Evolutionary conservation across 2,113 vertebrate genomes (phyloP).

Genomic region (Camelus dromedarius): DNA sequence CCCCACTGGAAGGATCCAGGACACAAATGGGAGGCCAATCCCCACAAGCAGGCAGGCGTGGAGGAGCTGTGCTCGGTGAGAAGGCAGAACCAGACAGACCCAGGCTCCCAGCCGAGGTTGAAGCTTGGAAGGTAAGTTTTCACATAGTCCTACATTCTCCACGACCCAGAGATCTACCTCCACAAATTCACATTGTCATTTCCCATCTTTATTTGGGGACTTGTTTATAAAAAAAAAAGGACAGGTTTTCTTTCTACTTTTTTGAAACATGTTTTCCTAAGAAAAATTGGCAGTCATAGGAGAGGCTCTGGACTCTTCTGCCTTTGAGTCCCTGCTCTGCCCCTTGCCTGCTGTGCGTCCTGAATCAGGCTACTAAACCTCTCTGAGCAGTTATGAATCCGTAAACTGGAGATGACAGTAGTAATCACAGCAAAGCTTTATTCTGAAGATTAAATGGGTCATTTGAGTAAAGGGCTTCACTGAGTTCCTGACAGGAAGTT

Average conservation of each 20-base stretch:
- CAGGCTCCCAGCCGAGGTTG: background rate
- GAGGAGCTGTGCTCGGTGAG: accelerated
- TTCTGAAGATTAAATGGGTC: background rate
- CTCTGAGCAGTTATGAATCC: constrained; percentile 12
- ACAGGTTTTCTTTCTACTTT: background rate
- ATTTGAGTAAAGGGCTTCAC: background rate
- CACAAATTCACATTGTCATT: background rate
- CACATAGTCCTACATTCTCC: background rate
- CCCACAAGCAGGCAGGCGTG: background rate
- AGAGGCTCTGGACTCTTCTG: background rate
- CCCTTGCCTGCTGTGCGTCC: background rate
- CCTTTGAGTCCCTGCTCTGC: background rate
- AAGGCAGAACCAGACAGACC: background rate
- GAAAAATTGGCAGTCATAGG: background rate
- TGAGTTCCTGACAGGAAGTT: background rate
- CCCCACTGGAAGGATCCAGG: background rate
- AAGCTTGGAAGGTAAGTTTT: background rate
- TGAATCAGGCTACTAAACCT: background rate
- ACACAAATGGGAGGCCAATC: background rate
- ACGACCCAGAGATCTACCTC: background rate
- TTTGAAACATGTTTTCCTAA: background rate
- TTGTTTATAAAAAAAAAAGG: background rate
- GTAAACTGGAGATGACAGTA: background rate
- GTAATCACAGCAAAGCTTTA: background rate
- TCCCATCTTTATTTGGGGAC: background rate